Percentiles rank a stretch among this genome's conserved stretches.
Evolutionary conservation across 2,888 invertebrate genomes (phyloP).

Genomic region (Apamea monoglypha): DNA sequence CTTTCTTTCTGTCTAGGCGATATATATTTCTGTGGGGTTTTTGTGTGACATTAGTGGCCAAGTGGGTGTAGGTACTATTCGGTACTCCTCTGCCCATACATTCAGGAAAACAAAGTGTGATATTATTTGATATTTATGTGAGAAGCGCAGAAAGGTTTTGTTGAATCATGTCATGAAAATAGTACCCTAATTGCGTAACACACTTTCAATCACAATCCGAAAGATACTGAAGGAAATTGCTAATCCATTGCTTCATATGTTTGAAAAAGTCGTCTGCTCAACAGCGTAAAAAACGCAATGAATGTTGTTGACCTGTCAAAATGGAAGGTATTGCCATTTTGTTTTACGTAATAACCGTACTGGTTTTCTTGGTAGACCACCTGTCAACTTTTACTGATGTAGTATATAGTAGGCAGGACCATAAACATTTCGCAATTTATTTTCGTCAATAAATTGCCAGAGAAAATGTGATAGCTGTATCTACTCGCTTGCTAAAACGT

Average conservation of each 20-base stretch:
- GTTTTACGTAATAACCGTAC: rapidly evolving
- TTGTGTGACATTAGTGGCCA: too few relatives aligned
- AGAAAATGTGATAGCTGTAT: too few relatives aligned
- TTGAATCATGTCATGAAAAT: too few relatives aligned
- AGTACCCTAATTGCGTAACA: not conserved
- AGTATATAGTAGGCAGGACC: not conserved
- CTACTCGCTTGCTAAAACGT: too few relatives aligned
- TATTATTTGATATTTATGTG: too few relatives aligned
- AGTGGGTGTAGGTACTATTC: too few relatives aligned
- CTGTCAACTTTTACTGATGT: not conserved
- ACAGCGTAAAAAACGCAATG: too few relatives aligned
- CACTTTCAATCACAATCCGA: not conserved
- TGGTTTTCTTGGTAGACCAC: not conserved
- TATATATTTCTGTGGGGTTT: too few relatives aligned
- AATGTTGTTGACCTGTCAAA: not conserved
- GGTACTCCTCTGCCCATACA: too few relatives aligned
- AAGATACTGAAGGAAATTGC: not conserved
- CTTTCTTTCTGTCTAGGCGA: too few relatives aligned
- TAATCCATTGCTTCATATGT: not conserved
- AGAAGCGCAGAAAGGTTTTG: too few relatives aligned
- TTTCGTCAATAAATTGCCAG: not conserved
- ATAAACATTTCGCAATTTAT: not conserved
- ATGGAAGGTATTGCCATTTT: not conserved
- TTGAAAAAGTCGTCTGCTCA: not conserved
- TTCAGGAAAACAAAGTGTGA: too few relatives aligned